Evolutionary conservation across 2,888 invertebrate genomes (phyloP).

Genomic region (Zaprionus obscuricornis): DNA sequence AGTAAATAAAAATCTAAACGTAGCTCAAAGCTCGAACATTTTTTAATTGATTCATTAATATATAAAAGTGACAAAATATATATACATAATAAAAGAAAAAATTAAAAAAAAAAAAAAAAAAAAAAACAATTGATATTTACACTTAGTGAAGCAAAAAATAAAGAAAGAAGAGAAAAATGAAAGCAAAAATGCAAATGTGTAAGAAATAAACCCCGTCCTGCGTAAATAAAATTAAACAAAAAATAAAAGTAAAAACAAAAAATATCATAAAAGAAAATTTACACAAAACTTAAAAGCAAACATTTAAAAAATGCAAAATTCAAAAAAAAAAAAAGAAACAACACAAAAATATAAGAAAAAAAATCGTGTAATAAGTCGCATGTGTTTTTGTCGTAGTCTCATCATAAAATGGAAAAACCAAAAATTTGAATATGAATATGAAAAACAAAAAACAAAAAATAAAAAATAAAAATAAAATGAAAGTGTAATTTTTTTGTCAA

Average conservation of each 20-base stretch:
- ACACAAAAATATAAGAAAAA: conserved; percentile 57
- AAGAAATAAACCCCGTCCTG: conserved; percentile 82
- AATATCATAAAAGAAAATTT: conserved; percentile 76
- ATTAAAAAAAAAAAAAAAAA: conserved; percentile 38
- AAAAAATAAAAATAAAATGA: conserved; percentile 32
- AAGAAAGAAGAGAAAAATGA: conserved; percentile 51
- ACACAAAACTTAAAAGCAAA: conserved; percentile 73
- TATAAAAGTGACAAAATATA: conserved; percentile 57
- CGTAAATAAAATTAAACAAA: conserved; percentile 79
- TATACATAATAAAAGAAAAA: conserved; percentile 45
- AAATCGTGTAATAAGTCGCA: conserved; percentile 67
- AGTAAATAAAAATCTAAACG: conserved; percentile 59
- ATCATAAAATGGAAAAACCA: conserved; percentile 55
- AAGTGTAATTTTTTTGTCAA: conserved; percentile 71
- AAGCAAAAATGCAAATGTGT: conserved; percentile 73
- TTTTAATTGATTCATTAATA: conserved; percentile 78
- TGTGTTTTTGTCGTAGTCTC: conserved; percentile 80
- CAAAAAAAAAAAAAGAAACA: conserved; percentile 54
- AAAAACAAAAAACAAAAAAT: conserved; percentile 33
- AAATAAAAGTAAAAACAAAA: conserved; percentile 53
- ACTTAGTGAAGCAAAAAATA: conserved; percentile 77
- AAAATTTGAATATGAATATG: conserved; percentile 10
- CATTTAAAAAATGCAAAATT: conserved; percentile 54
- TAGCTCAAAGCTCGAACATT: conserved; percentile 81
- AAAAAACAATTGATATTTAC: conserved; percentile 80